Evolutionary conservation across 2,888 invertebrate genomes (phyloP).

Genomic region (Nephrotoma appendiculata): DNA sequence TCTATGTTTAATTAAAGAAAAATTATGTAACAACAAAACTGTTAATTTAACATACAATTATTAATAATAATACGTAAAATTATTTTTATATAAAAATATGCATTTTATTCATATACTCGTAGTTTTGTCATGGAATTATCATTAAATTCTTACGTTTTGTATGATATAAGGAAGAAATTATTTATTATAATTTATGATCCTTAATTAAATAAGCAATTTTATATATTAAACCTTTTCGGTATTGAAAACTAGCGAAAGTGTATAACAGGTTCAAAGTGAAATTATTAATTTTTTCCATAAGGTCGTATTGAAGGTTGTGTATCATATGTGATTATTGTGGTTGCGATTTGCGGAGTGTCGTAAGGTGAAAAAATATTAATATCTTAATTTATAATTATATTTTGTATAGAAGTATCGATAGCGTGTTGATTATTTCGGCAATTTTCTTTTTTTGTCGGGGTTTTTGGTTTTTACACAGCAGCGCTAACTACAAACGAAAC

Average conservation of each 20-base stretch:
- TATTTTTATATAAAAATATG: neutral
- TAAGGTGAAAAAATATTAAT: neutral
- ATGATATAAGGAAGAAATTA: neutral
- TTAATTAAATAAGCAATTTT: neutral
- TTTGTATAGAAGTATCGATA: neutral
- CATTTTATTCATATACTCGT: neutral
- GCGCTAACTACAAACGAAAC: neutral
- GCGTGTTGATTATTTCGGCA: neutral
- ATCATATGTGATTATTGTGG: neutral
- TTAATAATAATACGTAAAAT: neutral
- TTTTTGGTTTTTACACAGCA: neutral
- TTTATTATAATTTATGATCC: neutral
- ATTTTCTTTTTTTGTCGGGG: neutral
- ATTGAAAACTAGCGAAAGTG: neutral
- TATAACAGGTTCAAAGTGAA: conserved; percentile 1
- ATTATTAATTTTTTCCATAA: neutral
- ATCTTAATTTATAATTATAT: neutral
- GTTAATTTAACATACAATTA: neutral
- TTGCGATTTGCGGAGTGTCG: neutral
- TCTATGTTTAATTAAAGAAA: neutral
- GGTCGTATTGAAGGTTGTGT: neutral
- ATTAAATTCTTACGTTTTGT: neutral
- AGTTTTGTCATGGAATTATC: neutral
- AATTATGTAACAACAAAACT: neutral
- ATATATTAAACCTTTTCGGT: neutral